Evolutionary conservation across 2,113 vertebrate genomes (phyloP).

Genomic region (Poecile atricapillus): DNA sequence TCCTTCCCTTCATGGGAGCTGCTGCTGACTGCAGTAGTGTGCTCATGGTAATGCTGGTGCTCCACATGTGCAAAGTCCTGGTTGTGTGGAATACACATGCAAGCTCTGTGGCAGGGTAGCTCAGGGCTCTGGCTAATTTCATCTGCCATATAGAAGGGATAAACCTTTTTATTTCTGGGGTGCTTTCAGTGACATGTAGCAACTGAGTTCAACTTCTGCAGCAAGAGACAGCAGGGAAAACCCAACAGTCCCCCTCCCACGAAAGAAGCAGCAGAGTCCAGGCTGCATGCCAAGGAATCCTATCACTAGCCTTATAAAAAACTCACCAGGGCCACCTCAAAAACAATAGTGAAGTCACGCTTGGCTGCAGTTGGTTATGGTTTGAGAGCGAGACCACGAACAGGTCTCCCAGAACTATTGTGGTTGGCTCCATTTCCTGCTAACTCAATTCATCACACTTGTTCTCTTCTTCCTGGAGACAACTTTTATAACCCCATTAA

Average conservation of each 20-base stretch:
- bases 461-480: neutral
- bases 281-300: conserved; percentile 22
- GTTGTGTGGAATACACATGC: neutral
- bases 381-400: neutral
- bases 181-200: neutral
- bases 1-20: neutral
- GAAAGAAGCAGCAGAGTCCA: neutral
- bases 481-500: neutral
- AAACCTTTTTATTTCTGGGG: neutral
- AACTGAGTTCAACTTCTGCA: neutral
- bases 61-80: neutral
- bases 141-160: neutral
- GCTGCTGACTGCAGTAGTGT: neutral
- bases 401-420: conserved; percentile 4
- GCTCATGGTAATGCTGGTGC: neutral
- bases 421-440: neutral
- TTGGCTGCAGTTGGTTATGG: neutral
- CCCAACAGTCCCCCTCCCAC: neutral
- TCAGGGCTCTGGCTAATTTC: neutral
- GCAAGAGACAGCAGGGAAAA: conserved; percentile 4
- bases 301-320: conserved; percentile 37
- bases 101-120: neutral
- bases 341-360: neutral
- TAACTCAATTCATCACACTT: conserved; percentile 18
- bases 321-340: conserved; percentile 21